Evolutionary conservation across 1,140 invertebrate genomes (phyloP).

Genomic region (Phocides pigmalion): DNA sequence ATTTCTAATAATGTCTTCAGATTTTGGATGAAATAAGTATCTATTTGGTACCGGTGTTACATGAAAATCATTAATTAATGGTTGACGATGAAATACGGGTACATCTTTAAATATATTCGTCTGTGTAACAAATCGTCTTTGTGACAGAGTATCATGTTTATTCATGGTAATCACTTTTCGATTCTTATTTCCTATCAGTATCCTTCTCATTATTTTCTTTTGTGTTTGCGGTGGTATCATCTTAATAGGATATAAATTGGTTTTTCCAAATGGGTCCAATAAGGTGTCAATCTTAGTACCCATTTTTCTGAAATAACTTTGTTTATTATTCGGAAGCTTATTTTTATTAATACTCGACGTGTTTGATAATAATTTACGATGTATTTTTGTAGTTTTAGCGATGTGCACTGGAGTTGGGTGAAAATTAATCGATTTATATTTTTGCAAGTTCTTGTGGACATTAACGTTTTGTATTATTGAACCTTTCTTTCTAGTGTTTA

Average conservation of each 20-base stretch:
- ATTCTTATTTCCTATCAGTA: slow-evolving; percentile 41
- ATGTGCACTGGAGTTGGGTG: neutral
- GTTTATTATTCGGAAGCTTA: neutral
- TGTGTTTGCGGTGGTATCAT: slow-evolving; percentile 31
- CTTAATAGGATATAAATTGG: slow-evolving; percentile 46
- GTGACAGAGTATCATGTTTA: slow-evolving; percentile 52
- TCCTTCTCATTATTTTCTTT: slow-evolving; percentile 47
- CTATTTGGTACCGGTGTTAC: slow-evolving; percentile 32
- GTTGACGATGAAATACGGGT: neutral
- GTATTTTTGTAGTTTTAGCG: too few species aligned
- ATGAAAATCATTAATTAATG: slow-evolving; percentile 25
- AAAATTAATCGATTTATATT: neutral
- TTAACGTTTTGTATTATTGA: neutral
- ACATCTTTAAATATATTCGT: slow-evolving; percentile 7
- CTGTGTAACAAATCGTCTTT: slow-evolving; percentile 35
- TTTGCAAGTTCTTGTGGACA: neutral
- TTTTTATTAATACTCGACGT: too few species aligned
- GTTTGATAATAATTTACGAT: too few species aligned
- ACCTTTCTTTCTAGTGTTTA: neutral
- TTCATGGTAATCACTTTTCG: slow-evolving; percentile 47
- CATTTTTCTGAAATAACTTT: slow-evolving; percentile 16
- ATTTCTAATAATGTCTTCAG: slow-evolving; percentile 37
- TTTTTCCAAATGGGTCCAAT: slow-evolving; percentile 47
- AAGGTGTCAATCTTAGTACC: slow-evolving; percentile 11
- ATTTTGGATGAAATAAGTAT: slow-evolving; percentile 44